Evolutionary conservation across 2,888 invertebrate species (phyloP).

Genomic region (Gerosis bhagava): DNA sequence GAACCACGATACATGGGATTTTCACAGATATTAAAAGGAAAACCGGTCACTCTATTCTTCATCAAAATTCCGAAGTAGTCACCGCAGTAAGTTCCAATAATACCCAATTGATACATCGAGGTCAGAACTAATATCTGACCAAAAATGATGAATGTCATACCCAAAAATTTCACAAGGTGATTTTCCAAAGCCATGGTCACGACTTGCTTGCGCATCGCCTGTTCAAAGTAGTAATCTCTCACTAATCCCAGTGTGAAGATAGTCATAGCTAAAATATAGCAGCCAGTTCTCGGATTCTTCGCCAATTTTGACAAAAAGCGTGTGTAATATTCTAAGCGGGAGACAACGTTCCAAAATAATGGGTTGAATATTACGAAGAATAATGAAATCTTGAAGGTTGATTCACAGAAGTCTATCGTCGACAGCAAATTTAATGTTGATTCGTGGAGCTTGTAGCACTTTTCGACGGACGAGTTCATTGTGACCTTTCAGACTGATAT

Average conservation of each 20-base stretch:
- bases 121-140: slow-evolving; percentile 30
- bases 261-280: slow-evolving; percentile 22
- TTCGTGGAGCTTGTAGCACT: slow-evolving; percentile 20
- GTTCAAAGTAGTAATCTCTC: slow-evolving; percentile 32
- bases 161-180: slow-evolving; percentile 8
- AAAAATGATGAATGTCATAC: slow-evolving; percentile 7
- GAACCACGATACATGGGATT: slow-evolving; percentile 38
- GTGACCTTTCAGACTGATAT: background rate
- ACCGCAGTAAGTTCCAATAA: slow-evolving; percentile 35
- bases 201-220: slow-evolving; percentile 30
- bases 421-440: slow-evolving; percentile 21
- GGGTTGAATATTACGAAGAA: slow-evolving; percentile 31
- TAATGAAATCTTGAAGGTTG: slow-evolving; percentile 24
- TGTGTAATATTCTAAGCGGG: slow-evolving; percentile 30
- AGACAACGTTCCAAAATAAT: slow-evolving; percentile 29
- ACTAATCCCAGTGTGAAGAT: slow-evolving; percentile 27
- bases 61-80: slow-evolving; percentile 38
- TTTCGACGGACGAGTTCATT: slow-evolving; percentile 12
- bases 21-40: slow-evolving; percentile 33
- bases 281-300: slow-evolving; percentile 24
- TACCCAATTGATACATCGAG: slow-evolving; percentile 34
- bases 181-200: slow-evolving; percentile 18
- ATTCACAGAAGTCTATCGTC: slow-evolving; percentile 25
- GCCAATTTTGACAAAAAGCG: slow-evolving; percentile 28
- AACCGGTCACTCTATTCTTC: slow-evolving; percentile 32